Evolutionary conservation across 1,140 invertebrate genomes (phyloP).

Genomic region (Pentalonia nigronervosa): DNA sequence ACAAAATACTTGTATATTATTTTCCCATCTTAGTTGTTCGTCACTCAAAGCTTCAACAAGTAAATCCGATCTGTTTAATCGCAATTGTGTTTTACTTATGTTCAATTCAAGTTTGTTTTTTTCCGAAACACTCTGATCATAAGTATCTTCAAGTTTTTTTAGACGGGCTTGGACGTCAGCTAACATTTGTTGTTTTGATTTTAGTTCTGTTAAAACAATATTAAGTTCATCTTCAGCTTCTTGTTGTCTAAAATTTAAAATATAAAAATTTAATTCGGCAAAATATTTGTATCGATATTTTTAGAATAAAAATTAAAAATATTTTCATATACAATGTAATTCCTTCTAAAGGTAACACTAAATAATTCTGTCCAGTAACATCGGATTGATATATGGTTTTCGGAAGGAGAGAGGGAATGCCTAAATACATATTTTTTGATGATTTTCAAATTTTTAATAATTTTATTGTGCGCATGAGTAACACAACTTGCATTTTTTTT

Average conservation of each 20-base stretch:
- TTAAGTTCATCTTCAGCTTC: constrained; percentile 74
- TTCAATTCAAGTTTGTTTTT: constrained; percentile 70
- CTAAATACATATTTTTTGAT: too few species aligned
- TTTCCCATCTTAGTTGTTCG: constrained; percentile 66
- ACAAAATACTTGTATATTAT: constrained; percentile 68
- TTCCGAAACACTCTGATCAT: constrained; percentile 70
- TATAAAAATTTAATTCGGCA: constrained; percentile 51
- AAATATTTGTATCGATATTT: too few species aligned
- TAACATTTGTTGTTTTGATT: constrained; percentile 81
- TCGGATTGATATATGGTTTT: too few species aligned
- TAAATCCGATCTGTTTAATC: constrained; percentile 80
- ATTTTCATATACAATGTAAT: too few species aligned
- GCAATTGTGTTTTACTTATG: constrained; percentile 78
- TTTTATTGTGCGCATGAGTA: too few species aligned
- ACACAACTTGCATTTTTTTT: too few species aligned
- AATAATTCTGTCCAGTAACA: too few species aligned
- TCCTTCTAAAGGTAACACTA: too few species aligned
- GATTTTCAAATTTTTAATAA: too few species aligned
- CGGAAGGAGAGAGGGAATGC: too few species aligned
- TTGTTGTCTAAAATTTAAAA: constrained; percentile 73
- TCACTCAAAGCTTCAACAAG: constrained; percentile 84
- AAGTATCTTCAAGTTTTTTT: constrained; percentile 74
- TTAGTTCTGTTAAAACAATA: constrained; percentile 76
- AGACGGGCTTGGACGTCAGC: constrained; percentile 74
- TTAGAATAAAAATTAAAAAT: too few species aligned